Conservation (phyloP, 2,113 vertebrate genomes). For the Isurus oxyrinchus region DNA sequence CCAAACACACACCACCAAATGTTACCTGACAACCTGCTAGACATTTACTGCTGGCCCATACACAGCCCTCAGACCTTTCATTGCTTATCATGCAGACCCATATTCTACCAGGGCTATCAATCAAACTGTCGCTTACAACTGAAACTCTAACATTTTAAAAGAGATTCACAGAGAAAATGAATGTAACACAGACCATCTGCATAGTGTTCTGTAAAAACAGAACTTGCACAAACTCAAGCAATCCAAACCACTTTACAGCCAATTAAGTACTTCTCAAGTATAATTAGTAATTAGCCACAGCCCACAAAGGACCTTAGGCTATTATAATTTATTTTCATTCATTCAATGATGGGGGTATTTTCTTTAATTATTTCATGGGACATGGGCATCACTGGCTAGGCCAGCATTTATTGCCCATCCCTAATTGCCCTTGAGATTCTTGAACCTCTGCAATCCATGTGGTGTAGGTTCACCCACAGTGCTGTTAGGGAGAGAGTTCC, state of each 20-base stretch:
- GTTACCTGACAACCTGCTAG: not conserved
- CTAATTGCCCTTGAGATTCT: too few species aligned
- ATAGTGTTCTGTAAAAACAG: not conserved
- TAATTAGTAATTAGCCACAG: not conserved
- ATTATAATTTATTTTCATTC: not conserved
- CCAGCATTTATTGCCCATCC: too few species aligned
- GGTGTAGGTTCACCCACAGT: too few species aligned
- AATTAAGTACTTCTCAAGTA: not conserved
- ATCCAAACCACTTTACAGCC: not conserved
- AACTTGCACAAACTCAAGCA: not conserved
- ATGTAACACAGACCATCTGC: not conserved
- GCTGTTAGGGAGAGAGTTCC: too few species aligned
- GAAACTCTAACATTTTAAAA: not conserved
- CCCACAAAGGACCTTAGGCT: not conserved
- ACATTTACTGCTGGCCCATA: not conserved
- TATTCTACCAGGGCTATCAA: not conserved
- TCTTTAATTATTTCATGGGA: too few species aligned
- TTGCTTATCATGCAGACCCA: not conserved
- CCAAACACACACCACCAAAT: not conserved
- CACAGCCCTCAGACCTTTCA: not conserved
- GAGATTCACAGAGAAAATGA: not conserved
- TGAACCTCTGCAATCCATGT: too few species aligned
- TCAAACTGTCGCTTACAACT: not conserved
- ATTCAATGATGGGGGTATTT: not conserved
- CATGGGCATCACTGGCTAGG: too few species aligned